Base-by-base conservation (phyloP, 2,113 vertebrate species). In the Stegastes partitus region DNA sequence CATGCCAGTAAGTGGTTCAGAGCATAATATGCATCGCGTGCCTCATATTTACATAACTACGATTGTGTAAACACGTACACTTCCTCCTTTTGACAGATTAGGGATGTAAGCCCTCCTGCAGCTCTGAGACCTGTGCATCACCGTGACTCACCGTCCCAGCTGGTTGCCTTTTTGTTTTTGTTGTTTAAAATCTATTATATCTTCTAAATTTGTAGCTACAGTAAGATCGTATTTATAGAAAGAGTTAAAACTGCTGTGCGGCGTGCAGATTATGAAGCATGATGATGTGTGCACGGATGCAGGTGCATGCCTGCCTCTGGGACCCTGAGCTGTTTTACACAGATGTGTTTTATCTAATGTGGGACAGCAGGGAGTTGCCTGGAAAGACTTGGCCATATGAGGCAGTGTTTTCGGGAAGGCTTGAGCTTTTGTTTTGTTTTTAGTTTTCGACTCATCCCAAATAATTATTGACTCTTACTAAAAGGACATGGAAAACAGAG, bases 11-110 rank as follows among this genome's bases (percentile, higher is more conserved):
- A 72, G 31, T 76, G 73, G 44, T 78, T 80, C 80, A 44, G 28
- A 68, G 64, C 75, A 37, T 55, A n/a, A 59, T 64, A 28, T 53
- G 58, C 23, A 31, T 37, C 0, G 8, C 44, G 25, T 49, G 56
- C 59, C 57, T 76, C 63, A 57, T 89, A 74, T 92, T 88, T 88
- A 68, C 80, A 81, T 74, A 81, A 74, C 56, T 28, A 67, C 64
- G 61, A 54, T 81, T 81, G 39, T 87, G 71, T 89, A 84, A 89
- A 91, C 77, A 88, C 22, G 73, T 70, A 82, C 77, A 37, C 65
- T 84, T 89, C 83, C 81, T 84, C 59, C 79, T 61, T 85, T 81
- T 79, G 81, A 74, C 62, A 68, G 78, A 76, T 74, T 55, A 82
- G 22, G 16, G 67, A 85, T 83, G 62, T 65, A 78, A 82, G 70